Evolutionary conservation across 92 coral and sea anemone species (phyloP).

Genomic region (Pocillopora meandrina): DNA sequence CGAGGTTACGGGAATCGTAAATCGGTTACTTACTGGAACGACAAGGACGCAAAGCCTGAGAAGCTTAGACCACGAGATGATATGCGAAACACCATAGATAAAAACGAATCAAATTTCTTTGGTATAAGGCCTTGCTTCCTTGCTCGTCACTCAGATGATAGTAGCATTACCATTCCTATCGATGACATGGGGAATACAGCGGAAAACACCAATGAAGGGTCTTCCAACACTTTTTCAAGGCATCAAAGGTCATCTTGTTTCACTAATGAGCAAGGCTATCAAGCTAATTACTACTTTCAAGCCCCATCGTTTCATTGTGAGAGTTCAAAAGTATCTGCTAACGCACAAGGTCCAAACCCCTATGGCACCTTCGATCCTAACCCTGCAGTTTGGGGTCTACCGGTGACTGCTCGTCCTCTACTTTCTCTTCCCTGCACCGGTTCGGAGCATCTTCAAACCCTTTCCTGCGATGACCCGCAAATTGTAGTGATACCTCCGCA

Average conservation of each 20-base stretch:
- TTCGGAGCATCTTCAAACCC: not conserved
- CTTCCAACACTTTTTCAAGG: not conserved
- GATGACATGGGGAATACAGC: not conserved
- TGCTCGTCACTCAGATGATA: constrained; percentile 17
- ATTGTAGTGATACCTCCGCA: not conserved
- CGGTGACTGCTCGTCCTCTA: not conserved
- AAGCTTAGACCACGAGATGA: not conserved
- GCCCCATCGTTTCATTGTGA: not conserved
- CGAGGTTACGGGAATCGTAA: too few species aligned
- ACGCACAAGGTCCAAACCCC: too few species aligned
- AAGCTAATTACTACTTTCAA: not conserved
- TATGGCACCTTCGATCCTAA: too few species aligned
- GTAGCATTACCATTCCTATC: not conserved
- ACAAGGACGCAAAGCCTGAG: too few species aligned
- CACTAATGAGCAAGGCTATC: not conserved
- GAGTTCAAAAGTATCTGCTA: too few species aligned
- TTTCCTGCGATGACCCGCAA: not conserved
- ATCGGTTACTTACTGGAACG: too few species aligned
- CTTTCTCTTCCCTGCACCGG: not conserved
- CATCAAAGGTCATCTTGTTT: not conserved
- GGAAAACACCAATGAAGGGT: not conserved
- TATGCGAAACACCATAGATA: not conserved
- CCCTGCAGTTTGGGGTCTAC: too few species aligned
- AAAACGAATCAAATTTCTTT: not conserved
- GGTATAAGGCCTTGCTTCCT: constrained; percentile 3